A percentile compares a stretch with the other conserved stretches of the same genome.
Evolutionary conservation across 2,113 vertebrate genomes (phyloP).

Genomic region (Thalassoma bifasciatum): DNA sequence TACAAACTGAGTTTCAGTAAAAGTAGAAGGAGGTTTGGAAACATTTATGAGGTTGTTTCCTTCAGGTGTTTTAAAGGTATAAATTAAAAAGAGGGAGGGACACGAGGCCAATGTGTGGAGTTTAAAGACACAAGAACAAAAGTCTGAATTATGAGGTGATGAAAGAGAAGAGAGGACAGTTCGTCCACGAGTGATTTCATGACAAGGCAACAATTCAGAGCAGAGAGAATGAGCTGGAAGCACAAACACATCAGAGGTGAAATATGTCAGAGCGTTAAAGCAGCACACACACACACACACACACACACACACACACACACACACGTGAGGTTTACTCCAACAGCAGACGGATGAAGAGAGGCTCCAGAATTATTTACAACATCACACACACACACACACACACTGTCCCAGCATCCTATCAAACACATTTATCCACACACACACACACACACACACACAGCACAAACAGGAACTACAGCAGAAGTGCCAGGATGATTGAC

Average conservation of each 20-base stretch:
- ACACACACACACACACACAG: constrained; percentile 24
- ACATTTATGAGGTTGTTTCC: neutral
- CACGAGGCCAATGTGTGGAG: neutral
- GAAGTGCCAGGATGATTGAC: constrained; percentile 60
- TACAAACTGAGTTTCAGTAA: too few species aligned
- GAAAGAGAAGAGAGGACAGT: neutral
- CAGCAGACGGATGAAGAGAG: neutral
- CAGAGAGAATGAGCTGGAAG: neutral
- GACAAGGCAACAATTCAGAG: neutral
- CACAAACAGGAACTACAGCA: constrained; percentile 27
- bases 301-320: neutral
- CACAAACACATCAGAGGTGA: neutral
- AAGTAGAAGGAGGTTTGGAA: too few species aligned
- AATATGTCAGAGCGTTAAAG: neutral
- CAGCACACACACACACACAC: too few species aligned
- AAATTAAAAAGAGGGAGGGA: neutral
- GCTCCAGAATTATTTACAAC: neutral
- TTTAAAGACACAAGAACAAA: neutral
- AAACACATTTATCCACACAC: constrained; percentile 7
- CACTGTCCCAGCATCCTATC: neutral
- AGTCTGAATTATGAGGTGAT: neutral
- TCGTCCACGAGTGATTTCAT: neutral
- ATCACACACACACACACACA: neutral
- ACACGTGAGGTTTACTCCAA: neutral
- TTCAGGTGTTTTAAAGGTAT: neutral